phyloP scores from a whole-genome alignment of 2,888 invertebrate genomes.

The Sinohyriopsis cumingii region DNA sequence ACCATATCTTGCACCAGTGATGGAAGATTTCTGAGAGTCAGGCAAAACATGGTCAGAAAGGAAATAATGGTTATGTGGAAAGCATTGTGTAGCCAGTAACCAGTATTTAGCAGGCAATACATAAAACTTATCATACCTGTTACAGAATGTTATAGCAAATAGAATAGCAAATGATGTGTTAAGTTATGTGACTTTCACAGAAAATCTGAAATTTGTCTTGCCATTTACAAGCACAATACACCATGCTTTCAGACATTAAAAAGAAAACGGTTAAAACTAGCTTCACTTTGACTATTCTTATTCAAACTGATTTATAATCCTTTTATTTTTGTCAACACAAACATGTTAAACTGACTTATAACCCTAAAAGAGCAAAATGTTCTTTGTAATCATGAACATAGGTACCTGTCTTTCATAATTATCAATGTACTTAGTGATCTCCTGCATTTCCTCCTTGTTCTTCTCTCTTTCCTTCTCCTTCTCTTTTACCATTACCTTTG shows the following conservation, averaged over 20 bases:
- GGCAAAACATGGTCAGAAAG: too few relatives aligned
- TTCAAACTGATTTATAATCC: neutral
- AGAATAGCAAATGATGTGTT: too few relatives aligned
- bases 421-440: neutral
- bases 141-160: too few relatives aligned
- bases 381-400: neutral
- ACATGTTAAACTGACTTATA: neutral
- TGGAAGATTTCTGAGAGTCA: too few relatives aligned
- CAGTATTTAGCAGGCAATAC: too few relatives aligned
- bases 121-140: too few relatives aligned
- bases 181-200: neutral
- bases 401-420: neutral
- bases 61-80: too few relatives aligned
- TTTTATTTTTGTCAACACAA: neutral
- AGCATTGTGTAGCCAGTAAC: too few relatives aligned
- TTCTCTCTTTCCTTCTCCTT: conserved; percentile 16
- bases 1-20: too few relatives aligned
- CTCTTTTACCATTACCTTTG: conserved; percentile 22
- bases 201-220: neutral
- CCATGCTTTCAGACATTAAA: neutral
- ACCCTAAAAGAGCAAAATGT: too few relatives aligned
- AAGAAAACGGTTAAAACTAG: too few relatives aligned
- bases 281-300: too few relatives aligned
- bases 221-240: neutral
- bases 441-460: conserved; percentile 5